A percentile compares a stretch with the other conserved stretches of the same genome.
Evolutionary conservation across 2,113 vertebrate species (phyloP).

Genomic region (Dromaius novaehollandiae): DNA sequence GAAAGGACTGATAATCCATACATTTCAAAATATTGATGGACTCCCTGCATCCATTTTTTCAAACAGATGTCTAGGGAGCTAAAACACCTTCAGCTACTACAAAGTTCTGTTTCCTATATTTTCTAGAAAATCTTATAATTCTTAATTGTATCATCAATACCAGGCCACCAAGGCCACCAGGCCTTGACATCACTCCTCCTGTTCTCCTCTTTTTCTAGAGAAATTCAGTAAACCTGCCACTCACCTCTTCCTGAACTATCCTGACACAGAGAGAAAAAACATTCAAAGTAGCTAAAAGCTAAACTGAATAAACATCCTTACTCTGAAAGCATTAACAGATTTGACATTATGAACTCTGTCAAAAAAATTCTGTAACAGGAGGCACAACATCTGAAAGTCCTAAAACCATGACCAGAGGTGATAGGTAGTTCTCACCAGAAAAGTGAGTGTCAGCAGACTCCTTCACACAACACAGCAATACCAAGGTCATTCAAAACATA

Average conservation of each 20-base stretch:
- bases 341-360: neutral
- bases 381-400: neutral
- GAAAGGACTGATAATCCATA: neutral
- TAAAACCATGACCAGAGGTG: neutral
- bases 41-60: neutral
- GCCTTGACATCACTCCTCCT: fast-evolving
- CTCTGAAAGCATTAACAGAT: neutral
- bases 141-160: neutral
- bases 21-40: neutral
- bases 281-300: neutral
- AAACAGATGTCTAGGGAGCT: neutral
- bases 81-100: neutral
- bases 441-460: neutral
- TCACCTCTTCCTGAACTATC: neutral
- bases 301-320: neutral
- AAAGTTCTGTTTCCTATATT: neutral
- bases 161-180: too few relatives aligned
- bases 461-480: neutral
- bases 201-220: neutral
- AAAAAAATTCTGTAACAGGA: neutral
- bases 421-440: neutral
- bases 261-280: neutral
- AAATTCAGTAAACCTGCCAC: neutral
- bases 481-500: neutral
- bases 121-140: neutral